phyloP scores from a whole-genome alignment of 2,113 vertebrate genomes.

The Agelaius tricolor region DNA sequence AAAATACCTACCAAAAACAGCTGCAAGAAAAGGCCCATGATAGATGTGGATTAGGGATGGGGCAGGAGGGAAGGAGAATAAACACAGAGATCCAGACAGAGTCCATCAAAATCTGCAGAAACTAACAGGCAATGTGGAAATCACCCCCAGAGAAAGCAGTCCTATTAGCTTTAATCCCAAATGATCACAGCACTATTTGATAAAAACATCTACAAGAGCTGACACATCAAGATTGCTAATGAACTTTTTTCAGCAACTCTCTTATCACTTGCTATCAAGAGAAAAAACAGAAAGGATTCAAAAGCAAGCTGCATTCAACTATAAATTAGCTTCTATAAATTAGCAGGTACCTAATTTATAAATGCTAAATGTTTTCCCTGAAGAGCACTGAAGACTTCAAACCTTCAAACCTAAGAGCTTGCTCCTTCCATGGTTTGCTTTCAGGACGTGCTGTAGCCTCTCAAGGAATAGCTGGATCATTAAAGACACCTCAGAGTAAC shows the following conservation, averaged over 20 bases:
- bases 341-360: neutral
- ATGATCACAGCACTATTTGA: neutral
- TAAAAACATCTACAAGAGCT: neutral
- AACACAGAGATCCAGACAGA: neutral
- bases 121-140: neutral
- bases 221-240: neutral
- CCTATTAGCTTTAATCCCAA: neutral
- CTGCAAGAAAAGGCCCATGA: neutral
- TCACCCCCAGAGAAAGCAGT: neutral
- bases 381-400: neutral
- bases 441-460: neutral
- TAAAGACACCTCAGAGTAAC: neutral
- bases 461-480: neutral
- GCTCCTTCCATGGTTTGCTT: neutral
- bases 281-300: neutral
- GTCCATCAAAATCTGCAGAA: neutral
- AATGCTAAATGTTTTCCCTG: neutral
- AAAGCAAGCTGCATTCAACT: neutral
- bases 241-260: neutral
- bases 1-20: neutral
- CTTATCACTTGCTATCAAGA: neutral
- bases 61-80: neutral
- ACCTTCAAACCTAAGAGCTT: neutral
- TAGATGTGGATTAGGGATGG: rapidly evolving
- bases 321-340: neutral